Base-by-base conservation (phyloP, 2,888 invertebrate genomes). In the Drosophila barbarae region DNA sequence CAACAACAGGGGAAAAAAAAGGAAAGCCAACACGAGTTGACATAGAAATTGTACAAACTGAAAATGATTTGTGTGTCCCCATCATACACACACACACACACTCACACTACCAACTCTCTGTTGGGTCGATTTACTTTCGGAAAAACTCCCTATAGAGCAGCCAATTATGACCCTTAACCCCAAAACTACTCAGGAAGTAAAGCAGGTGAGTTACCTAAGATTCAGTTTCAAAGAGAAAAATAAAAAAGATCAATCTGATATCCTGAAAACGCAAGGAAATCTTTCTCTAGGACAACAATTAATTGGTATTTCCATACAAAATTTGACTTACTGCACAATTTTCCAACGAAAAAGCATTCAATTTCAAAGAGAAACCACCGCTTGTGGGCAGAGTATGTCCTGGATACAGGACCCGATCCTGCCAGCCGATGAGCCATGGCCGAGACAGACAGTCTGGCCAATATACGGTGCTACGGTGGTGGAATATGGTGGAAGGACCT, bases 21-120 rank as follows among this genome's bases (percentile, higher is more conserved):
- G 50, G 34, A 46, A 41, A 50, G 54, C 59, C 42, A 60, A 55
- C 58, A 61, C 50, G 63, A 77, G 76, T 78, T 81, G 82, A 81
- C 82, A 76, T 81, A 78, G 73, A 77, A 78, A 78, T 83, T 83
- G 77, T 69, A 83, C 77, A 83, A 78, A 78, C 78, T 78, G 73
- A 77, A 83, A 83, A 83, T 83, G 78, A 78, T 83, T 78, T 83
- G 84, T 83, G 84, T 50, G 38, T 63, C 44, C 26, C 52, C 38
- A 35, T 60, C 35, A 53, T 56, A 53, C 55, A 54, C 34, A 42
- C 36, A 51, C 34, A 49, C 36, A 21, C 7, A 21, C 18, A n/a
- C 13, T n/a, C 65, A 66, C 61, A 69, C 76, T 58, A 68, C 67
- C 69, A 63, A 59, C 12, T 52, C 47, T 38, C 12, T 23, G 30